A percentile compares a stretch with the other conserved stretches of the same genome.
These are phyloP conservation scores for Archips xylosteana DNA, from an alignment of 2,888 invertebrate genomes.

Conservation along the genomic window DNA sequence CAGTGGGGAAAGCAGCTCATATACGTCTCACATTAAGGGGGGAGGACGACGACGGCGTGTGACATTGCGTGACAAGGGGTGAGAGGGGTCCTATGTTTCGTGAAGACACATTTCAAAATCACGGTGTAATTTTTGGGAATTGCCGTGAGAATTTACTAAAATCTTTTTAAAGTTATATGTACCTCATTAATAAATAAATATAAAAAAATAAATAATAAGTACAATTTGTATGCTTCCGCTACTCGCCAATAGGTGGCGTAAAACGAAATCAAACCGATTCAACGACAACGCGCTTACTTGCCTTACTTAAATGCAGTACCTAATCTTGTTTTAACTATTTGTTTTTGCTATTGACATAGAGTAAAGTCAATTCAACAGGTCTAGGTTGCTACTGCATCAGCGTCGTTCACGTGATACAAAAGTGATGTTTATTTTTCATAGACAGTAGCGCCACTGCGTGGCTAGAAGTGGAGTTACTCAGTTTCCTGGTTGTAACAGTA, in stretches of 20 bases:
- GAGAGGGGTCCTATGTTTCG: no score
- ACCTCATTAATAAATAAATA: no score
- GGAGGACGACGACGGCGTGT: no score
- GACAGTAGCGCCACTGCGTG: slow-evolving; percentile 10
- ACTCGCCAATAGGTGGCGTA: not conserved
- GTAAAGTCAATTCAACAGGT: not conserved
- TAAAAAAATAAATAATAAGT: no score
- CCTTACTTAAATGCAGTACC: not conserved
- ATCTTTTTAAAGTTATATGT: no score
- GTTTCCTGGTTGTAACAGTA: not conserved
- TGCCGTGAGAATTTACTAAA: no score
- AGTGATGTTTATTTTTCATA: not conserved
- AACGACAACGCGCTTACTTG: no score
- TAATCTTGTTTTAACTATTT: not conserved
- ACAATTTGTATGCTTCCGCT: not conserved
- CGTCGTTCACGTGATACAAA: not conserved
- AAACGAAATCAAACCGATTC: not conserved
- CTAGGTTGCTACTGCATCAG: not conserved
- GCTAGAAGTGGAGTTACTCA: not conserved
- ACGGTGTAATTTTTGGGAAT: no score
- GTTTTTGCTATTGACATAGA: not conserved
- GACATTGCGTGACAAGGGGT: no score
- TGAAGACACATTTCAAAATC: no score
- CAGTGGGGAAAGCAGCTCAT: no score
- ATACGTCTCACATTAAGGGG: no score